Evolutionary conservation across 2,888 invertebrate species (phyloP).

Genomic region (Chrysomela aeneicollis): DNA sequence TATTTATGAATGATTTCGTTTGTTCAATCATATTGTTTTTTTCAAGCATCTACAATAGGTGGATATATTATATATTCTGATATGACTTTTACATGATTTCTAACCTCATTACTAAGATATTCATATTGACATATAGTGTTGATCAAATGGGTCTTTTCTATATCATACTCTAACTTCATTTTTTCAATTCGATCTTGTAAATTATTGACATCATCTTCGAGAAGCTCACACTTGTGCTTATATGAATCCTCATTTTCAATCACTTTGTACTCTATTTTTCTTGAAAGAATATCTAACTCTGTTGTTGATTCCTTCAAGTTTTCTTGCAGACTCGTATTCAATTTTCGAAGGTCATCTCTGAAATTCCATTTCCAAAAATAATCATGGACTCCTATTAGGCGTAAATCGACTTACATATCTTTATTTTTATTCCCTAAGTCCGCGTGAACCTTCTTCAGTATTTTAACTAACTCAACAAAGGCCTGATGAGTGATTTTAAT

Average conservation of each 20-base stretch:
- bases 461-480: neutral
- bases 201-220: constrained; percentile 39
- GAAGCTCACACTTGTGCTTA: constrained; percentile 37
- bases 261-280: constrained; percentile 39
- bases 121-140: constrained; percentile 29
- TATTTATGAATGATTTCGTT: constrained; percentile 42
- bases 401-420: constrained; percentile 48
- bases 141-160: constrained; percentile 30
- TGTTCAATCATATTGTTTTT: constrained; percentile 47
- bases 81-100: neutral
- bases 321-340: constrained; percentile 46
- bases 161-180: constrained; percentile 20
- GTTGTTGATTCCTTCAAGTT: constrained; percentile 41
- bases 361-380: neutral
- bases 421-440: constrained; percentile 44
- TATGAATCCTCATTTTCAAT: constrained; percentile 19
- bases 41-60: constrained; percentile 40
- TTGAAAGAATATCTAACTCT: constrained; percentile 41
- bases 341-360: constrained; percentile 43
- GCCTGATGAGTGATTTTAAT: neutral
- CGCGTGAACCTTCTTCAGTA: constrained; percentile 28
- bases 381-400: too few relatives aligned
- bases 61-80: neutral
- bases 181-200: constrained; percentile 31
- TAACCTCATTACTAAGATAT: constrained; percentile 31